Base-by-base conservation (phyloP, 2,888 invertebrate genomes). In the Meandrusa payeni region DNA sequence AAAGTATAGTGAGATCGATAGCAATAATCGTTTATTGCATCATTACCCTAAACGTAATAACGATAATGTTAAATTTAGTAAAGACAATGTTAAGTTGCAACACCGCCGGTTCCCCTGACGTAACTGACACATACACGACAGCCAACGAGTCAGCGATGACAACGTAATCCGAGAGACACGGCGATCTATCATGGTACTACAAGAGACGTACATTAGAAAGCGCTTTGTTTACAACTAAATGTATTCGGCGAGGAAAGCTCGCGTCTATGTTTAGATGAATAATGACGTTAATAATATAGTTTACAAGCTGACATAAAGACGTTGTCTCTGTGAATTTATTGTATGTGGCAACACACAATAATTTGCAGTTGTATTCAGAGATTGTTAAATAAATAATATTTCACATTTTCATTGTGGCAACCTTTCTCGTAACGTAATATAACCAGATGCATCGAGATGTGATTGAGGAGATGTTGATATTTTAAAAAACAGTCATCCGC, bases 211-310 rank as follows among this genome's bases (percentile, higher is more conserved):
- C 20, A 49, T 46, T 51, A 41, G 49, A 55, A 54, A 57, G 51
- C 50, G 47, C 47, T 51, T 53, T 52, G 54, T 54, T 51, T 50
- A 50, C 48, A 43, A 45, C 48, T 17, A 6, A 22, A 15, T 40
- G 51, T 32, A 47, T 39, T 31, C 5, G n/a, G 31, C 38, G 28
- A 46, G 20, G 51, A 45, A 50, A 50, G 48, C 36, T 34, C 32
- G 41, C 19, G 43, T 41, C 40, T 26, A 41, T 31, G 23, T 42
- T 5, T 2, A 38, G 42, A 43, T 47, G 41, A 45, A 15, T 44
- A 17, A 38, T 26, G 43, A 20, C 31, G 3, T 11, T 37, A 43
- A 38, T 33, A 33, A 22, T 15, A 39, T 15, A 38, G n/a, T 20
- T 26, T 31, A 31, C 29, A 15, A 11, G 12, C 27, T 27, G 28